Base-by-base conservation (phyloP, 2,888 invertebrate genomes). In the Galerucella pusilla region DNA sequence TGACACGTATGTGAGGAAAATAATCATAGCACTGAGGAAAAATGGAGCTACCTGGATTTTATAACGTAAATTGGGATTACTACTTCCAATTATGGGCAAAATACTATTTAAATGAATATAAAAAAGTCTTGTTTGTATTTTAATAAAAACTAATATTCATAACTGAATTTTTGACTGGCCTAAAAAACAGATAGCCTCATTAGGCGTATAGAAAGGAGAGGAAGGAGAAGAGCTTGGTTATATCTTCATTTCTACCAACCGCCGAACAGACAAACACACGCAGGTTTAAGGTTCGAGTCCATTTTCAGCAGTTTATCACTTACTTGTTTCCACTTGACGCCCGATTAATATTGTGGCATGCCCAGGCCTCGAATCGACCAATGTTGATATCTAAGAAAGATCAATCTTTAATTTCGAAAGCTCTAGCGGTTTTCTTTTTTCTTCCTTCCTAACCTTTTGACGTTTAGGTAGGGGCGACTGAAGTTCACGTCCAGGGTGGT, bases 281-380 rank as follows among this genome's bases (percentile, higher is more conserved):
- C 85, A 86, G 86, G 85, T 85, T 85, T 84, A 82, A 85, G 85
- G 85, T 85, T 85, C 84, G 83, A 85, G 85, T 86, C 85, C 86
- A 85, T 86, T 87, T 87, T 86, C 85, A 86, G 85, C 87, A 87
- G 85, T 88, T 87, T 87, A 88, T 88, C 87, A 87, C 87, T 85
- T 86, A 84, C 86, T 87, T 88, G 88, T 88, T 88, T 87, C 81
- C 83, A 84, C 85, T 84, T 88, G 88, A 87, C 87, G 85, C 84
- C 84, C 87, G 86, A 88, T 88, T 88, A 88, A 88, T 88, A 87
- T 87, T 87, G 85, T 87, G 86, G 87, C 87, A 87, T 87, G 86
- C 84, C 85, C 85, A 85, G 81, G 81, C 84, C 85, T 85, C 83
- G 84, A 80, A 85, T 82, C 83, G 81, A 81, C 83, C 83, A 82